Conservation (phyloP, 1,140 invertebrate genomes). For the Sesamia nonagrioides region DNA sequence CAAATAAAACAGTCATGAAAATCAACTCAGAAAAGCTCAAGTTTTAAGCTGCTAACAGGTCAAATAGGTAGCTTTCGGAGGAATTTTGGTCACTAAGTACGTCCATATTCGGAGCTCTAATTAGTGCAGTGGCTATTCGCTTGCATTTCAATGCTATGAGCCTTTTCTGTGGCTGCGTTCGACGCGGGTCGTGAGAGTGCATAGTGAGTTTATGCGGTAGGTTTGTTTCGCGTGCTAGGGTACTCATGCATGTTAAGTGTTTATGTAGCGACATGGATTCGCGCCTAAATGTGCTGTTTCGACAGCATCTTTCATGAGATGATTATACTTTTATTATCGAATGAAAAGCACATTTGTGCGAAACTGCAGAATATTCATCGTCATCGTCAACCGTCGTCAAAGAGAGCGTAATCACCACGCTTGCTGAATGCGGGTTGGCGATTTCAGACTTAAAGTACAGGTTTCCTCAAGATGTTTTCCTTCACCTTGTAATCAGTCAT, state of each 20-base stretch:
- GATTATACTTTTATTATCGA: background rate
- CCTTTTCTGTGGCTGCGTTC: slow-evolving; percentile 8
- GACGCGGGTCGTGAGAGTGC: background rate
- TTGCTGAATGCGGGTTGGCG: no score
- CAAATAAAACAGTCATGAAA: slow-evolving; percentile 16
- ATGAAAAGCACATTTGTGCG: background rate
- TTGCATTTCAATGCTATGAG: background rate
- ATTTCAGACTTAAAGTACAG: no score
- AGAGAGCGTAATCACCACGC: no score
- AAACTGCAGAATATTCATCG: background rate
- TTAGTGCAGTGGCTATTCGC: slow-evolving; percentile 3
- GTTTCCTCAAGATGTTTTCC: no score
- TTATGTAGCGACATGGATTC: background rate
- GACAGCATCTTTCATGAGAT: background rate
- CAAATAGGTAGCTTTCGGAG: background rate
- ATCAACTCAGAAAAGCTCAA: background rate
- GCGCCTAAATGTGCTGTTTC: background rate
- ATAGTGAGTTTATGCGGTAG: background rate
- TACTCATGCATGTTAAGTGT: slow-evolving; percentile 10
- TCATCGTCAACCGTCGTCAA: no score
- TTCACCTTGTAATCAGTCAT: no score
- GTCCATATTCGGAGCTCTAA: slow-evolving; percentile 10
- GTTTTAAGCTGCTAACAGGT: slow-evolving; percentile 22
- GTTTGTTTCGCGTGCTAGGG: background rate
- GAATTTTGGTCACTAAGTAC: slow-evolving; percentile 21